phyloP scores from a whole-genome alignment of 2,113 vertebrate species.

The Catagonus wagneri region DNA sequence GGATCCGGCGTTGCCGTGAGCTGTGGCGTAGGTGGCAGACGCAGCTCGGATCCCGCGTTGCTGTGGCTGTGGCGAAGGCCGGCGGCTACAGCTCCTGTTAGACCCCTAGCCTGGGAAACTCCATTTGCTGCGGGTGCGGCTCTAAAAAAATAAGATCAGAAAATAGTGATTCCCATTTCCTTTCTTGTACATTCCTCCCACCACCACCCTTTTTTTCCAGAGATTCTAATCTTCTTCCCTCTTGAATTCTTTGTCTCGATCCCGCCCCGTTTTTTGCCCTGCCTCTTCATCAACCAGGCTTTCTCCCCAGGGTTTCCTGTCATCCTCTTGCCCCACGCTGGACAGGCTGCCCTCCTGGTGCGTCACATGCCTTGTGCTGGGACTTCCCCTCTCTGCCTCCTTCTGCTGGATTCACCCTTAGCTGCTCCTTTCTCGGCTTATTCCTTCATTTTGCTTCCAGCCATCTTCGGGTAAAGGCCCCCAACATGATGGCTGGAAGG shows the following conservation, averaged over 20 bases:
- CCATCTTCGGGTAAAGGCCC: background rate
- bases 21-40: too few relatives aligned
- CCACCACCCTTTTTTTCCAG: fast-evolving
- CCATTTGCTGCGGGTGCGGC: too few relatives aligned
- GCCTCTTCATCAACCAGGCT: background rate
- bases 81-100: too few relatives aligned
- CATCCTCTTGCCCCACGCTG: background rate
- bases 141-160: background rate
- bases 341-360: background rate
- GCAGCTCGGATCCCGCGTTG: too few relatives aligned
- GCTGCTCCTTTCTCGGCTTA: background rate
- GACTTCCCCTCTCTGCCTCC: background rate
- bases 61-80: too few relatives aligned
- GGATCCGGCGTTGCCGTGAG: too few relatives aligned
- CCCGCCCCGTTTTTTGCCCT: background rate
- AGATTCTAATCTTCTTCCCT: background rate
- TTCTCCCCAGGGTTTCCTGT: background rate
- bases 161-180: background rate
- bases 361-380: background rate
- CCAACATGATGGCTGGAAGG: background rate
- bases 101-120: too few relatives aligned
- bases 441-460: background rate
- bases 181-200: background rate
- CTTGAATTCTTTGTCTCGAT: background rate
- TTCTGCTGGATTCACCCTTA: background rate